Percentiles rank a stretch among this genome's conserved stretches.
Evolutionary conservation across 2,888 invertebrate genomes (phyloP).

Genomic region (Cantharis rustica): DNA sequence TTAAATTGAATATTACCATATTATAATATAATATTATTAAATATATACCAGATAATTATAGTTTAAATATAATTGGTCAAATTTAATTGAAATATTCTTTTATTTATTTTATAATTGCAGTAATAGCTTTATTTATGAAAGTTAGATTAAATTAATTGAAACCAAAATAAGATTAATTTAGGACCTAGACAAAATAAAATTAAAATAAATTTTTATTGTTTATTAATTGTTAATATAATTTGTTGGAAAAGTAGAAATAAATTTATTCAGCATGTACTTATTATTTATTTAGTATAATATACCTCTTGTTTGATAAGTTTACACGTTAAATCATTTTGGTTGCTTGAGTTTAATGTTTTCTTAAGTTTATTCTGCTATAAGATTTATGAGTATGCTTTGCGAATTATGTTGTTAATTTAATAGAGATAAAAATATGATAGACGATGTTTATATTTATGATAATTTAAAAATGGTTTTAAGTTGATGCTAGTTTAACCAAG

Average conservation of each 20-base stretch:
- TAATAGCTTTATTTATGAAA: no score
- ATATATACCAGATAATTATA: no score
- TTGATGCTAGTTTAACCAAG: slow-evolving; percentile 40
- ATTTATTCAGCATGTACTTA: neutral
- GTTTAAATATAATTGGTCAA: no score
- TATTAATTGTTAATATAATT: neutral
- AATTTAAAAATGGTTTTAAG: slow-evolving; percentile 23
- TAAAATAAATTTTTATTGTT: neutral
- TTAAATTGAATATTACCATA: no score
- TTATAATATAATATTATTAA: no score
- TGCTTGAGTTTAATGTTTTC: neutral
- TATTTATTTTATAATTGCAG: no score
- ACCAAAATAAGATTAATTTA: no score
- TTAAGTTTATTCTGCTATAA: neutral
- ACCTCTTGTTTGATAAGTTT: neutral
- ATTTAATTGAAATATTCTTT: no score
- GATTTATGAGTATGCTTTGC: neutral
- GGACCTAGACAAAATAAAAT: neutral
- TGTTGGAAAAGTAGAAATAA: neutral
- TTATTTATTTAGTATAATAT: neutral
- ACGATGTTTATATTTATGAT: slow-evolving; percentile 8
- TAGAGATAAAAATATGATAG: slow-evolving; percentile 9
- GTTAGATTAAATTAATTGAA: no score
- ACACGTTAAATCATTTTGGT: neutral
- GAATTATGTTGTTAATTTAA: neutral